Evolutionary conservation across 2,113 vertebrate species (phyloP), one percentile per base, ranked within the genome.

Genomic region (Saiga tatarica): DNA sequence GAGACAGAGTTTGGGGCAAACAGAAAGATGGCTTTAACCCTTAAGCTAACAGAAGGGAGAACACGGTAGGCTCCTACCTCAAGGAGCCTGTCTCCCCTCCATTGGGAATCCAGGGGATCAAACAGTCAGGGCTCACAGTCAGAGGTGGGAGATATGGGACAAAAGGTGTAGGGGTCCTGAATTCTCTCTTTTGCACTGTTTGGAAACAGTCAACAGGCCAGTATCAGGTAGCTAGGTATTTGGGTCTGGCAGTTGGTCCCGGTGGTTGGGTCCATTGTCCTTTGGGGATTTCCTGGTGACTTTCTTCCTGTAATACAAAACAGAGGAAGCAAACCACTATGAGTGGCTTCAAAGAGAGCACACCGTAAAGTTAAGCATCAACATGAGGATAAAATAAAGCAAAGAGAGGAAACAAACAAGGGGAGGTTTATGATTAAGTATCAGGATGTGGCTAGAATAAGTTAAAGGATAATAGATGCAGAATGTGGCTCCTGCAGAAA

Each of bases 1-100:
- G 30, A 64, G 15, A 64, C 15, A n/a, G 30, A 64, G 62, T 64
- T 30, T 64, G 62, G 30, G 33, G 62, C 15, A 64, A 33, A 17
- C 0, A 0, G 62, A n/a, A n/a, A 17, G 15, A 64, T 64, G 30
- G 62, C 30, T n/a, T 64, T 64, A n/a, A 4, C 1, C 15, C 3
- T 64, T 17, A 64, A 64, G 33, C 2, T 13, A 12, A 9, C 33
- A 64, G 62, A 64, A 64, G 7, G 30, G 62, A 64, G 15, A 64
- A 64, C 62, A n/a, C 1, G 3, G 15, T 64, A n/a, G 15, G 62
- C 15, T 64, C 62, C 7, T n/a, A 33, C 30, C 30, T n/a, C 15
- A n/a, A 64, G 30, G 30, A 64, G 3, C 30, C 30, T 2, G 30
- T n/a, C 33, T 64, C 33, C 30, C 30, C 62, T 64, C 33, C 62